phyloP scores from a whole-genome alignment of 2,888 invertebrate species.

The Hecatera dysodea region DNA sequence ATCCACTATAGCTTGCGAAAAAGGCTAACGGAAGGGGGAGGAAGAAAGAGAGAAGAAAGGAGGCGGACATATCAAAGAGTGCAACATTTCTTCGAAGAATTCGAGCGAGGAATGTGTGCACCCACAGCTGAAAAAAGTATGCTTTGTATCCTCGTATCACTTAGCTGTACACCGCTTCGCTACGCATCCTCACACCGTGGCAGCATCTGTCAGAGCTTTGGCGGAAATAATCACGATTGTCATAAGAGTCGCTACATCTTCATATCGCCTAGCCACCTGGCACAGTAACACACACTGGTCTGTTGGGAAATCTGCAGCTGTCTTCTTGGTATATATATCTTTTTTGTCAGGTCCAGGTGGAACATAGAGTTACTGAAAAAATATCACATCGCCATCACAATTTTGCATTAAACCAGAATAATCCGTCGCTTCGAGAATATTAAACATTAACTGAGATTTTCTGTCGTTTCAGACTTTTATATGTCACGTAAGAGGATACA shows the following conservation, averaged over 20 bases:
- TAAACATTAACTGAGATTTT: background rate
- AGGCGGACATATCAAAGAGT: background rate
- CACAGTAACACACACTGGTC: too few relatives aligned
- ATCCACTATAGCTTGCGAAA: too few relatives aligned
- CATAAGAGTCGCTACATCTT: too few relatives aligned
- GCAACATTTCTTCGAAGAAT: background rate
- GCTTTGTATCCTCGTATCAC: background rate
- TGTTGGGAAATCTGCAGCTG: background rate
- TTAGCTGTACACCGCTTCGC: background rate
- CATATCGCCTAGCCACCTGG: too few relatives aligned
- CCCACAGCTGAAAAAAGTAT: too few relatives aligned
- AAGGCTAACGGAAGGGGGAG: too few relatives aligned
- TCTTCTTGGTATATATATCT: background rate
- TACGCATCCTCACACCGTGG: background rate
- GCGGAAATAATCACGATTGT: background rate
- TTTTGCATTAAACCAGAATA: background rate
- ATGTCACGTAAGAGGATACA: slow-evolving; percentile 20
- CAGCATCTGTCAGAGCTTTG: background rate
- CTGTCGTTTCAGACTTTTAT: background rate
- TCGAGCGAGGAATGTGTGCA: too few relatives aligned
- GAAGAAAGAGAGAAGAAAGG: too few relatives aligned
- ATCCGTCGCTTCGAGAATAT: background rate
- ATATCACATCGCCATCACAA: too few relatives aligned
- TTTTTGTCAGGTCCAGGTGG: too few relatives aligned
- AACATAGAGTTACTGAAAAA: too few relatives aligned